Conservation (phyloP, 23 tunicate species). For the Trididemnum clinides region DNA sequence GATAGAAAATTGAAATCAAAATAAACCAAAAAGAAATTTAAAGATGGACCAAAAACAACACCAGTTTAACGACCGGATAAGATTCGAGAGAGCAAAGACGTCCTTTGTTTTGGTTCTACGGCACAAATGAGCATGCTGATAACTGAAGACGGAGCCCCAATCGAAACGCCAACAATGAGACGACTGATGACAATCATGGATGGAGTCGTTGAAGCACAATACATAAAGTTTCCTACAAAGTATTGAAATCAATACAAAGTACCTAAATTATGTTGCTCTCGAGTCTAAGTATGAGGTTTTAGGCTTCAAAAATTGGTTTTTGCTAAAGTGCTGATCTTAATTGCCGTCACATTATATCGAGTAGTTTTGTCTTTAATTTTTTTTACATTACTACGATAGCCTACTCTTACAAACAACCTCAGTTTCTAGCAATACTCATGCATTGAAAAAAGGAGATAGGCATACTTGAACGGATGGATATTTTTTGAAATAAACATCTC, state of each 20-base stretch:
- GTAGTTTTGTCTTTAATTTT: too few species aligned
- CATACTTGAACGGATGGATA: too few species aligned
- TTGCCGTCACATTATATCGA: too few species aligned
- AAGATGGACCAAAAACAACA: constrained; percentile 23
- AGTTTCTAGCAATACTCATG: too few species aligned
- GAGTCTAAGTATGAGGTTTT: too few species aligned
- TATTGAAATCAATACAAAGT: not conserved
- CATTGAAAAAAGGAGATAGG: too few species aligned
- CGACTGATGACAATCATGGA: constrained; percentile 17
- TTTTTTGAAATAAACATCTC: too few species aligned
- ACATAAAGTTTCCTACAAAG: constrained; percentile 36
- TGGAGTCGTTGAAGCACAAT: not conserved
- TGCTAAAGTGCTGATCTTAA: too few species aligned
- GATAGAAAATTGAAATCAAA: not conserved
- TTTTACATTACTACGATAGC: too few species aligned
- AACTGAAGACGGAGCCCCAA: constrained; percentile 23
- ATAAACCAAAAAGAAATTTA: not conserved
- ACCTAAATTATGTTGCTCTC: too few species aligned
- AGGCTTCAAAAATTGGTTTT: too few species aligned
- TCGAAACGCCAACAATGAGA: constrained; percentile 21
- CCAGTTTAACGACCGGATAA: constrained; percentile 30
- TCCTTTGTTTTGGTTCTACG: constrained; percentile 6
- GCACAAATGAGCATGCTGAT: constrained; percentile 1
- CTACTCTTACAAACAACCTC: too few species aligned
- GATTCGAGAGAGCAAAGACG: constrained; percentile 6